Percentiles rank a stretch among this genome's conserved stretches.
phyloP scores from a whole-genome alignment of 2,113 vertebrate species.

The Lepisosteus osseus region DNA sequence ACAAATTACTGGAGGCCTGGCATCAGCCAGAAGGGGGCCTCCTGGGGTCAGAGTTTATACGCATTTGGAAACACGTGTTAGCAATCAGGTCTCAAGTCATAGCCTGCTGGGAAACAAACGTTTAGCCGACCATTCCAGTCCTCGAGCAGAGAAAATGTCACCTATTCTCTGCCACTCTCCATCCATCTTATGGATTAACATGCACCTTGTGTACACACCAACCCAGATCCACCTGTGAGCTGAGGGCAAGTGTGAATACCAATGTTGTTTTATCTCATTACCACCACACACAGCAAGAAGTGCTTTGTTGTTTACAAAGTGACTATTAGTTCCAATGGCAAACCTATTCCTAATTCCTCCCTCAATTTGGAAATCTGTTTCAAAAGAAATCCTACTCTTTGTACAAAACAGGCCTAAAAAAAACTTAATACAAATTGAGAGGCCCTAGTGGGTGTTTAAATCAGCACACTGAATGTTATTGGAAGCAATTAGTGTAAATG shows the following conservation, averaged over 20 bases:
- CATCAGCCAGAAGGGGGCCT: constrained; percentile 7
- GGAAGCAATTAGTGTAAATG: too few relatives aligned
- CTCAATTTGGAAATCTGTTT: too few relatives aligned
- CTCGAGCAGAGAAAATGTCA: constrained; percentile 22
- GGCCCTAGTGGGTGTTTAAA: too few relatives aligned
- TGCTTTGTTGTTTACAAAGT: too few relatives aligned
- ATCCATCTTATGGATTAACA: background rate
- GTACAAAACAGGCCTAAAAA: too few relatives aligned
- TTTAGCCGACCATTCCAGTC: constrained; percentile 14
- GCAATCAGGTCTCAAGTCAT: constrained; percentile 31
- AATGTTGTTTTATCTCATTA: constrained; percentile 1
- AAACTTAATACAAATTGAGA: too few relatives aligned
- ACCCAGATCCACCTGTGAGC: constrained; percentile 20
- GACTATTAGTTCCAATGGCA: too few relatives aligned
- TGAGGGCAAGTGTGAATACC: constrained; percentile 22
- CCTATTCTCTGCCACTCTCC: background rate
- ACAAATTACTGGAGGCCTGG: background rate
- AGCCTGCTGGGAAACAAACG: constrained; percentile 17
- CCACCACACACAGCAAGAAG: background rate
- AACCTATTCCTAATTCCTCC: too few relatives aligned
- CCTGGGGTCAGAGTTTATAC: constrained; percentile 5
- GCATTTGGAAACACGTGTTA: constrained; percentile 28
- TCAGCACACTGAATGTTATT: too few relatives aligned
- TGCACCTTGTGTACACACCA: background rate
- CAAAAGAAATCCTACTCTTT: too few relatives aligned